phyloP scores from a whole-genome alignment of 2,113 vertebrate genomes.

The Tupaia tana region DNA sequence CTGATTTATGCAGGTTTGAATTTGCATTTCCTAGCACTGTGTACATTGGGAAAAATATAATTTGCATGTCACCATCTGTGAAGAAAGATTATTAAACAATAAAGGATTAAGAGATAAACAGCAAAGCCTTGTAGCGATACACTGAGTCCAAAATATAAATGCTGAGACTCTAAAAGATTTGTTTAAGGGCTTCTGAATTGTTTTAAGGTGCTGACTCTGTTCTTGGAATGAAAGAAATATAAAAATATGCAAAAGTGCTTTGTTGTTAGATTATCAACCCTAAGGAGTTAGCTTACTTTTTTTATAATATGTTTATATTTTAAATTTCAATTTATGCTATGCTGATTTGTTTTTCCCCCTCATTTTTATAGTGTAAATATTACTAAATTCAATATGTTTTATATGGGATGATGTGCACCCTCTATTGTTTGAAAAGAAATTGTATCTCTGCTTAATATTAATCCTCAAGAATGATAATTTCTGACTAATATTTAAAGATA shows the following conservation, averaged over 20 bases:
- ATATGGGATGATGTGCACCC: background rate
- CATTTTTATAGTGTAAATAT: conserved; percentile 43
- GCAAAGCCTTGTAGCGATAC: conserved; percentile 68
- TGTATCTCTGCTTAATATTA: background rate
- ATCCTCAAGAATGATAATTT: background rate
- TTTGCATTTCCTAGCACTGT: conserved; percentile 75
- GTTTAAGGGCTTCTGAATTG: conserved; percentile 58
- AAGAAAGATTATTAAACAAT: conserved; percentile 82
- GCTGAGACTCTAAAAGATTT: conserved; percentile 66
- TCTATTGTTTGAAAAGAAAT: background rate
- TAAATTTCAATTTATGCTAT: conserved; percentile 34
- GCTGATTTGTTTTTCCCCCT: background rate
- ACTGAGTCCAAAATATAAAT: conserved; percentile 74
- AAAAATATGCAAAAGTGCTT: conserved; percentile 50
- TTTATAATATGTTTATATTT: conserved; percentile 53
- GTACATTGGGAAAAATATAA: conserved; percentile 78
- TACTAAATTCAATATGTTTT: conserved; percentile 51
- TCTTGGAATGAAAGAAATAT: conserved; percentile 50
- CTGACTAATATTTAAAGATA: conserved; percentile 31
- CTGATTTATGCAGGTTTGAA: conserved; percentile 78
- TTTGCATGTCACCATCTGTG: conserved; percentile 83
- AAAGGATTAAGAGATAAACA: conserved; percentile 78
- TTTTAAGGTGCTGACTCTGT: conserved; percentile 70
- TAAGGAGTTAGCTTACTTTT: conserved; percentile 26
- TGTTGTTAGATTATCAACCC: conserved; percentile 41